Base-by-base conservation (phyloP, 2,113 vertebrate species). In the Murina feae region DNA sequence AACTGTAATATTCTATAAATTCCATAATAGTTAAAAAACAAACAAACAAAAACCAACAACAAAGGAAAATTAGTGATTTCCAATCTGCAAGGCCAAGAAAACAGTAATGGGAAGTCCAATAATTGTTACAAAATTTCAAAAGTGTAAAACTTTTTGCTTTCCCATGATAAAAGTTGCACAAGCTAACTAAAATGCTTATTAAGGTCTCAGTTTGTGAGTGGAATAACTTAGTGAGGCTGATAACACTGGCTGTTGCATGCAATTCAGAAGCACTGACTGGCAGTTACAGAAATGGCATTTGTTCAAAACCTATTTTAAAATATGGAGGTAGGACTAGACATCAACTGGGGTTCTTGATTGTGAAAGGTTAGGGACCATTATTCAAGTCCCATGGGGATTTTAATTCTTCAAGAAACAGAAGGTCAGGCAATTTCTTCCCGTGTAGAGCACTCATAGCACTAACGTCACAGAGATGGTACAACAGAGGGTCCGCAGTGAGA, bases 1-100 rank as follows among this genome's bases (percentile, higher is more conserved):
- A 93, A 10, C 65, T 94, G 86, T 51, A 90, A 86, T 75, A 72
- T 93, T 89, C 30, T 97, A 10, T 66, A 91, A 20, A 93, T 80
- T 83, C 20, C 37, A 94, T 39, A 17, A 74, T 6, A 55, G 17
- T 55, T 63, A 49, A 39, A 55, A 65, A 12, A 65, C 44, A 44
- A 44, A 32, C 14, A 18, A 55, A 55, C 51, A 30, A 65, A 60
- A 28, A 25, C 23, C 60, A 65, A 1, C 63, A 32, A 14, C 63
- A 65, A 65, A 11, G 16, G 30, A 32, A 65, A 30, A 53, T n/a
- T 23, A 94, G 63, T 86, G 23, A 90, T 44, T 91, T 39, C 18
- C 30, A 88, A 68, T 63, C 13, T 72, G 7, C 32, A 39, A 74
- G 28, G 14, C 28, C 44, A 90, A 92, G 47, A 83, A 92, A 81